Conservation (phyloP, 2,113 vertebrate species). For the Centropus unirufus region DNA sequence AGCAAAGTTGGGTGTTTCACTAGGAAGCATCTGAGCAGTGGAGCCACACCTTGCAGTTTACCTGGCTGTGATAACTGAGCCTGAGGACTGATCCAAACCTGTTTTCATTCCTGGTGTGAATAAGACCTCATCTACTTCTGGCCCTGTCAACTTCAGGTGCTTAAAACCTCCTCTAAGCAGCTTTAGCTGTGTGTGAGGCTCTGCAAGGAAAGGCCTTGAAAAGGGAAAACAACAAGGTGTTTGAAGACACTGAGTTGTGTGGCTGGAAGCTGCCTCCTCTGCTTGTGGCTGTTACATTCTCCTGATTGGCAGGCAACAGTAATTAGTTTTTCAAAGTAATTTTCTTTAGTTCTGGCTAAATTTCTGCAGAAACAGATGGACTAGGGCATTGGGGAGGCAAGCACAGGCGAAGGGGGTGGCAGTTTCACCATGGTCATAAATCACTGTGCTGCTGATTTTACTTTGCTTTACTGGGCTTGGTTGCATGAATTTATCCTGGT, state of each 20-base stretch:
- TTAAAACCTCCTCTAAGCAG: not conserved
- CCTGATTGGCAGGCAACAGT: not conserved
- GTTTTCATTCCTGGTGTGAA: not conserved
- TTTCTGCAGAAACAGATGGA: not conserved
- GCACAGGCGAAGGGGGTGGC: rapidly evolving
- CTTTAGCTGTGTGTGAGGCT: not conserved
- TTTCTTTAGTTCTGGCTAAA: not conserved
- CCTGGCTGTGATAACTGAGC: not conserved
- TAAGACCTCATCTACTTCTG: not conserved
- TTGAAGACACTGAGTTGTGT: not conserved
- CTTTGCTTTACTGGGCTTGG: not conserved
- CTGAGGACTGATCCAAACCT: not conserved
- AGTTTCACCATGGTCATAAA: not conserved
- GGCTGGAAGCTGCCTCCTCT: not conserved
- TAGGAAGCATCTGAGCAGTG: not conserved
- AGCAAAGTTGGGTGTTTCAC: not conserved
- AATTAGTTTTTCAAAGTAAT: not conserved
- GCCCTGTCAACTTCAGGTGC: too few relatives aligned
- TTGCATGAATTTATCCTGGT: not conserved
- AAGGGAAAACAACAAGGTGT: not conserved
- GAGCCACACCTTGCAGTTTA: not conserved
- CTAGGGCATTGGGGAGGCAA: not conserved
- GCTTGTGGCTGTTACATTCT: not conserved
- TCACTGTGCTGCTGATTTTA: not conserved
- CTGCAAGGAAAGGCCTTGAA: not conserved